Conservation (phyloP, 2,797 vertebrate genomes). For the Crocodylus rhombifer region DNA sequence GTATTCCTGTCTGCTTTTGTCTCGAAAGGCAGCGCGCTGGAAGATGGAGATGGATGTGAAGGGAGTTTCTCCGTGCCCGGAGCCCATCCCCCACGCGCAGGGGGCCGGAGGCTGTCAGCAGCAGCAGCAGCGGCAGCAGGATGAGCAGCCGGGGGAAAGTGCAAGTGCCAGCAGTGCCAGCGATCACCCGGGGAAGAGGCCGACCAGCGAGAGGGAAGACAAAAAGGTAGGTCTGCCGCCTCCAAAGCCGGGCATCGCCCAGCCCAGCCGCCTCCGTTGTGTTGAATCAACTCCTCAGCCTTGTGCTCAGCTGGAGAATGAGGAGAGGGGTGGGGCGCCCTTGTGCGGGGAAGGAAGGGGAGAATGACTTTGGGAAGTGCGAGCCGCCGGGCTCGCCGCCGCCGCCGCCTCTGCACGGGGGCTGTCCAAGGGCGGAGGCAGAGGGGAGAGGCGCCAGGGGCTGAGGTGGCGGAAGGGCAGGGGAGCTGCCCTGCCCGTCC, state of each 20-base stretch:
- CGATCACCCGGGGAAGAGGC: conserved; percentile 79
- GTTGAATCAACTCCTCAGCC: neutral
- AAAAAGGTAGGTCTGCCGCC: conserved; percentile 83
- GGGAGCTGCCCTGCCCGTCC: neutral
- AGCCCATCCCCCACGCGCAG: conserved; percentile 85
- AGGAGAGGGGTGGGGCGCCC: neutral
- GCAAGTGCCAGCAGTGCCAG: conserved; percentile 76
- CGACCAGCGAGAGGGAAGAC: conserved; percentile 80
- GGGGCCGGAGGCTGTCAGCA: conserved; percentile 84
- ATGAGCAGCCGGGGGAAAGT: conserved; percentile 81
- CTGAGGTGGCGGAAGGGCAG: no score
- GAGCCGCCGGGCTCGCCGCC: neutral
- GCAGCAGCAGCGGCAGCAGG: conserved; percentile 78
- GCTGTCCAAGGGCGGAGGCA: neutral
- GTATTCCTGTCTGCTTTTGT: conserved; percentile 72
- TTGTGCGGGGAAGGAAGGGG: neutral
- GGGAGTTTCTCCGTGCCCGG: conserved; percentile 85
- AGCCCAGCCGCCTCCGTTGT: neutral
- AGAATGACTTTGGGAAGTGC: conserved; percentile 61
- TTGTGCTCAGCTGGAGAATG: neutral
- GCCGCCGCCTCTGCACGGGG: neutral
- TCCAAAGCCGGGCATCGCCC: conserved; percentile 58
- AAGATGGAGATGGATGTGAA: conserved; percentile 90
- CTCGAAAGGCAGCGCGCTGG: conserved; percentile 82
- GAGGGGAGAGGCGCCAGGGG: neutral